A percentile compares a stretch with the other conserved stretches of the same genome.
These are phyloP conservation scores for Acanthaster planci DNA, from an alignment of 35 echinoderm and acorn worm species.

Conservation along the genomic window DNA sequence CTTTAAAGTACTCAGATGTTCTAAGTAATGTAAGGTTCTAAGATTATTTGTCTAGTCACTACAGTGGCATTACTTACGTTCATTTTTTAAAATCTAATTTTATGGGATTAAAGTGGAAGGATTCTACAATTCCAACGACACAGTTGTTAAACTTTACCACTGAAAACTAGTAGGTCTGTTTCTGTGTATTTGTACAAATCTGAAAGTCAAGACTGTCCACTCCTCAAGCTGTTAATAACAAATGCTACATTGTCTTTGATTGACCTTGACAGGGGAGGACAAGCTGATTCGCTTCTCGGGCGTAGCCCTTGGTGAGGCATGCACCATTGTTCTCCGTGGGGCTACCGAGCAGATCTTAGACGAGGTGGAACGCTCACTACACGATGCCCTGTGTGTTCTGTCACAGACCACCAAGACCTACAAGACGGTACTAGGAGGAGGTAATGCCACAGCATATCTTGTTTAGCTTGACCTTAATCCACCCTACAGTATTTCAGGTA, in stretches of 20 bases:
- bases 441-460: slow-evolving; percentile 43
- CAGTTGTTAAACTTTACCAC: neutral
- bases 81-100: too few relatives aligned
- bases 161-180: too few relatives aligned
- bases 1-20: too few relatives aligned
- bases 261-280: slow-evolving; percentile 77
- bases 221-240: too few relatives aligned
- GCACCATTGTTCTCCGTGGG: slow-evolving; percentile 81
- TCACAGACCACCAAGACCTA: slow-evolving; percentile 90
- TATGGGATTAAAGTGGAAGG: too few relatives aligned
- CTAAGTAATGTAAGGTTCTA: too few relatives aligned
- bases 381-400: slow-evolving; percentile 96
- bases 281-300: slow-evolving; percentile 91
- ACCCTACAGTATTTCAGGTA: too few relatives aligned
- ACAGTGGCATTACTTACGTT: too few relatives aligned
- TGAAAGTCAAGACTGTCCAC: too few relatives aligned
- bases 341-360: slow-evolving; percentile 95
- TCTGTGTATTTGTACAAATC: too few relatives aligned
- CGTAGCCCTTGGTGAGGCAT: slow-evolving; percentile 89
- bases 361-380: slow-evolving; percentile 90
- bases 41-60: too few relatives aligned
- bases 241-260: neutral
- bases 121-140: neutral
- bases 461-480: too few relatives aligned
- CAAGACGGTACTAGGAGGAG: slow-evolving; percentile 84